Base-by-base conservation (phyloP, 2,113 vertebrate genomes). In the Ophthalmolycus amberensis region DNA sequence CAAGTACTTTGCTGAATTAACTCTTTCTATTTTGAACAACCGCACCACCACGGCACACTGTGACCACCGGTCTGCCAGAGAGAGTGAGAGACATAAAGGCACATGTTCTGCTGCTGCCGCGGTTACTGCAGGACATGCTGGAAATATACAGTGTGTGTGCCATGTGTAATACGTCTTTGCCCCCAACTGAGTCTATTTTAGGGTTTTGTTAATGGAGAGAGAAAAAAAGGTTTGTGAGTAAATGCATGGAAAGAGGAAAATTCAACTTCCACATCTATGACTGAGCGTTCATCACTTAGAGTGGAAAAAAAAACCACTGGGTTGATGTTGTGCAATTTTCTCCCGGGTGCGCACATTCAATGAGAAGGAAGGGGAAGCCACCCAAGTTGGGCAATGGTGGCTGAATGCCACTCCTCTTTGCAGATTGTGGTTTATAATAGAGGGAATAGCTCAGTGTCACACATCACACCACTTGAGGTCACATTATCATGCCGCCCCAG, bases 11-110 rank as follows among this genome's bases (percentile, higher is more conserved):
- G 40, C 89, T 88, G 77, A 82, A 75, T 89, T 80, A 67, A 79
- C 68, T 58, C 75, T 78, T 77, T 86, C 83, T 93, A 82, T 93
- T 90, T 92, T 88, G 79, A 78, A 80, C 84, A 79, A 12, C 70
- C 76, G 52, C 79, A 12, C 81, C 80, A 69, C 64, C 34, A 48
- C 18, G 70, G 74, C 82, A 88, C 75, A 87, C 66, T 70, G 50
- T 48, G 60, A n/a, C 82, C 76, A 72, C 67, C 2, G 85, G 83
- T 90, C 44, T 74, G 42, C 18, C 71, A 64, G 44, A 79, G 60
- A 71, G 71, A 63, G 72, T 20, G 50, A 82, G 59, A 73, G 68
- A 69, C 52, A 11, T 56, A 73, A 50, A 71, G 46, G 80, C 65
- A 63, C 34, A 52, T 38, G 74, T 72, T 89, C 75, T 67, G 60